phyloP scores from a whole-genome alignment of 2,797 vertebrate species.

The Lateolabrax maculatus region DNA sequence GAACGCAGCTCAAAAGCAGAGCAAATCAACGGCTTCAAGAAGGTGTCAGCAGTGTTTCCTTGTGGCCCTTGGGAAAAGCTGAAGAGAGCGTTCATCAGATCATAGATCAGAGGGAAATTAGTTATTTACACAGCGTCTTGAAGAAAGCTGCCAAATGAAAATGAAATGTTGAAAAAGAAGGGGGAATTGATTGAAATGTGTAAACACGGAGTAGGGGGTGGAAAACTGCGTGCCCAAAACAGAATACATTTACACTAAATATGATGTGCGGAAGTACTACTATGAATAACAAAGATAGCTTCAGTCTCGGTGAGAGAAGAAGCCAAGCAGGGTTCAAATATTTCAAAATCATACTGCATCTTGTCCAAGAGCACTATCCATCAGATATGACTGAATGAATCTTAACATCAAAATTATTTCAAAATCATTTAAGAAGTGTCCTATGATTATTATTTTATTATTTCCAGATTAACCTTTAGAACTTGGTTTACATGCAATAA shows the following conservation, averaged over 20 bases:
- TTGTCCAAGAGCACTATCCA: neutral
- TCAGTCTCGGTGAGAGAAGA: neutral
- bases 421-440: neutral
- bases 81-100: slow-evolving; percentile 55
- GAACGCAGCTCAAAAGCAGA: slow-evolving; percentile 31
- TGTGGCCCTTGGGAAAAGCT: slow-evolving; percentile 31
- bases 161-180: slow-evolving; percentile 39
- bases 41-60: slow-evolving; percentile 37
- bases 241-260: slow-evolving; percentile 4
- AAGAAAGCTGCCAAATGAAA: slow-evolving; percentile 58
- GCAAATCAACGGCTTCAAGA: slow-evolving; percentile 53
- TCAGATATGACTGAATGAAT: neutral
- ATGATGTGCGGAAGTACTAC: neutral
- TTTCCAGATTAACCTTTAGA: too few species aligned
- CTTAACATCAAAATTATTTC: neutral
- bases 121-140: slow-evolving; percentile 52
- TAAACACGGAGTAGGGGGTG: neutral
- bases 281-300: neutral
- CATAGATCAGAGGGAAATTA: slow-evolving; percentile 60
- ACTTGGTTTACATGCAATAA: neutral
- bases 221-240: neutral
- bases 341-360: neutral
- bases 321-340: neutral
- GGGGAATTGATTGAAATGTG: slow-evolving; percentile 21
- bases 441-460: too few species aligned